Conservation (phyloP, 2,888 invertebrate species). For the Lysandra bellargus region DNA sequence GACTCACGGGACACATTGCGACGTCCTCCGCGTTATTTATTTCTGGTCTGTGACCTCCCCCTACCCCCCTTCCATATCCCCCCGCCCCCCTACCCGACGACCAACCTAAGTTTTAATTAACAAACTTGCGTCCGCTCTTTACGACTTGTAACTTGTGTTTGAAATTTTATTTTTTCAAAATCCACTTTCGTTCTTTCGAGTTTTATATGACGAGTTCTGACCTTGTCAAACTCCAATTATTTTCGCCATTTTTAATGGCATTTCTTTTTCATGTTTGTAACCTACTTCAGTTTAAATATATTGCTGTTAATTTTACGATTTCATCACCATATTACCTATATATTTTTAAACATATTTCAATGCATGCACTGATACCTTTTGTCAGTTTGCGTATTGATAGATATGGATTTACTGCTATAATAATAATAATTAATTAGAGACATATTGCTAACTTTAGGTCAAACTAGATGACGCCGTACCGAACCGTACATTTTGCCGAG, state of each 20-base stretch:
- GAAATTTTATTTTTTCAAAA: constrained; percentile 73
- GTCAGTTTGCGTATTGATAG: too few relatives aligned
- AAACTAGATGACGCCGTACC: too few relatives aligned
- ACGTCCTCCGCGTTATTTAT: constrained; percentile 66
- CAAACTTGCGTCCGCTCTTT: constrained; percentile 78
- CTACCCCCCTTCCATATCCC: too few relatives aligned
- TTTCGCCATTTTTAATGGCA: neutral
- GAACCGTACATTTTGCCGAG: too few relatives aligned
- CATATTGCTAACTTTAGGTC: too few relatives aligned
- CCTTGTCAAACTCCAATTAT: neutral
- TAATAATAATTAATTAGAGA: too few relatives aligned
- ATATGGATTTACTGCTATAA: too few relatives aligned
- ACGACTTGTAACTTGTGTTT: constrained; percentile 69
- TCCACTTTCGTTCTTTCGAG: neutral
- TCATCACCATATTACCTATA: too few relatives aligned
- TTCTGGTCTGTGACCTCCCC: constrained; percentile 49
- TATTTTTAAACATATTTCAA: neutral
- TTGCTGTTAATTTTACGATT: neutral
- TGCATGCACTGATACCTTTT: neutral
- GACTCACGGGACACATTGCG: constrained; percentile 59
- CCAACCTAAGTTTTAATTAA: constrained; percentile 81
- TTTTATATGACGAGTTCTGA: neutral
- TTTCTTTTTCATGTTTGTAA: neutral
- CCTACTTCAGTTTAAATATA: neutral
- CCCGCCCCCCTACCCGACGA: constrained; percentile 60